Evolutionary conservation across 1,140 invertebrate genomes (phyloP), one percentile per base, ranked within the genome.

Genomic region (Thaumetopoea pityocampa): DNA sequence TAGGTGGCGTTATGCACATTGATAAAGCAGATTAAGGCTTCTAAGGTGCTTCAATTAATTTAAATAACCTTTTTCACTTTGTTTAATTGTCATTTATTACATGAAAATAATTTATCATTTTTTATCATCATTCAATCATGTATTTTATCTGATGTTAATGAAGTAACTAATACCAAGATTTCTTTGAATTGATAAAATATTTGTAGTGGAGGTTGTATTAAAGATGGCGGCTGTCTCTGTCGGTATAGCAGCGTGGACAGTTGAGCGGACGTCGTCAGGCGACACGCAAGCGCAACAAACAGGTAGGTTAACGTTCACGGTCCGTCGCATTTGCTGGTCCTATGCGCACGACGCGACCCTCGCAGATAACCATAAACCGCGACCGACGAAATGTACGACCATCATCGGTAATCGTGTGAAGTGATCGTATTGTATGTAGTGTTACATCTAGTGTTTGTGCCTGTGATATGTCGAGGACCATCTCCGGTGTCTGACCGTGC

Each of bases 231-330:
- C 49, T 47, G 47, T 15, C 30, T 9, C 19, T 16, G 70, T 82
- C 74, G 78, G 62, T 74, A 71, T 67, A 79, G 43, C 67, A 76
- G 74, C 46, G 35, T 41, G 51, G 51, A 45, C 67, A 67, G 66
- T 61, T 55, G 37, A 42, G 33, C 32, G 30, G 34, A 24, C 14
- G 42, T 34, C 43, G 62, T 46, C 60, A 29, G 50, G 54, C 67
- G 73, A 83, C 79, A 83, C 79, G 79, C 79, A 79, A 83, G 73
- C 76, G 69, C 65, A 60, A 65, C n/a, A n/a, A n/a, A n/a, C 79
- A 83, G 79, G 77, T 81, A 78, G 74, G 79, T 81, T 77, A 81
- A 72, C 61, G 63, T 80, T 80, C 58, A 79, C 76, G 79, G 60
- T 77, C 72, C 54, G 72, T 59, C 76, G 76, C 73, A 74, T 67